Conservation (phyloP, 2,113 vertebrate genomes). For the Pristiophorus japonicus region DNA sequence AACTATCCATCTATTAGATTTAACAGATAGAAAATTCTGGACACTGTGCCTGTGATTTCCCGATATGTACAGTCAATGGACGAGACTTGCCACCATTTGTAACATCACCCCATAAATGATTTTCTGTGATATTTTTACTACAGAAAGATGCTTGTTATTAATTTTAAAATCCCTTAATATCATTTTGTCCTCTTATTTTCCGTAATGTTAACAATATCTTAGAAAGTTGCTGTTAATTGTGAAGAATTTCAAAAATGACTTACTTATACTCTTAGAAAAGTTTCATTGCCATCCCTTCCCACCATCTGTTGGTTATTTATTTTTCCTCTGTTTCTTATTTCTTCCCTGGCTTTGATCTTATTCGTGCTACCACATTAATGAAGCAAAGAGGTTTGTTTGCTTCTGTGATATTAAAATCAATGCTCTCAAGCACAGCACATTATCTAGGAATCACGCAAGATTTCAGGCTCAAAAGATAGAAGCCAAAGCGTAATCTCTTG, state of each 20-base stretch:
- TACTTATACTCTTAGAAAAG: neutral
- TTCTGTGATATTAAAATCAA: neutral
- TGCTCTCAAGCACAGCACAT: neutral
- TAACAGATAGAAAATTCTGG: neutral
- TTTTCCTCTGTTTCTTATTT: neutral
- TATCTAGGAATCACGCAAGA: no score
- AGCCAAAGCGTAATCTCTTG: no score
- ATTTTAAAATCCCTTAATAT: neutral
- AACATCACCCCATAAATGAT: neutral
- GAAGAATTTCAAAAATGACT: neutral
- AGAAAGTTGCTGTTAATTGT: neutral
- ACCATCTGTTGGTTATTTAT: neutral
- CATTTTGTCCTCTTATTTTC: neutral
- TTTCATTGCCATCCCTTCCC: neutral
- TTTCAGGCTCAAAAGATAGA: neutral
- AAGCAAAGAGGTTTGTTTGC: neutral
- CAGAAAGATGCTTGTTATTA: neutral
- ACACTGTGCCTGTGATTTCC: neutral
- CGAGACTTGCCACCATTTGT: neutral
- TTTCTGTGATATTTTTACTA: neutral
- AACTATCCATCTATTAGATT: neutral
- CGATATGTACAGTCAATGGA: neutral
- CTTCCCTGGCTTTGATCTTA: neutral
- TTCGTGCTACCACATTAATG: neutral
- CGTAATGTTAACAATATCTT: neutral